These are phyloP conservation scores for Brachypalpus laphriformis DNA, from an alignment of 2,888 invertebrate genomes.

Conservation along the genomic window DNA sequence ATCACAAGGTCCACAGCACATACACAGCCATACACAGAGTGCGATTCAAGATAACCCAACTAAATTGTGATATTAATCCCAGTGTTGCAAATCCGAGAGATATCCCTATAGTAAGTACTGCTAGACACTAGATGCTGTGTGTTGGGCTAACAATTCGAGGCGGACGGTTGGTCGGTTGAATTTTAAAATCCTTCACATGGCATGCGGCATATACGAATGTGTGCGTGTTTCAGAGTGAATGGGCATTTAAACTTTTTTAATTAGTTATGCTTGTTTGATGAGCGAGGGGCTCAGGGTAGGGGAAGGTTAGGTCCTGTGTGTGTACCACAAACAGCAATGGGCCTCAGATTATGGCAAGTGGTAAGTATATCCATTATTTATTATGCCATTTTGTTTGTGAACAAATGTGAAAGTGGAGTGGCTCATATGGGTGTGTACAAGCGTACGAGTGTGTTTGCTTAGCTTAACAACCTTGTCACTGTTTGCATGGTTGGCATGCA, in stretches of 20 bases:
- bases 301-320: background rate
- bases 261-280: constrained; percentile 5
- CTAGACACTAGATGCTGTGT: background rate
- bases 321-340: constrained; percentile 7
- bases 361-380: constrained; percentile 49
- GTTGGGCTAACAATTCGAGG: background rate
- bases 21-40: background rate
- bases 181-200: constrained; percentile 3
- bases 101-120: background rate
- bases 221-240: background rate
- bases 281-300: background rate
- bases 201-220: background rate
- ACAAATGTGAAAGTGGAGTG: constrained; percentile 20
- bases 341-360: constrained; percentile 28
- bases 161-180: background rate
- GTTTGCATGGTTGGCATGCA: constrained; percentile 27
- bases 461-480: constrained; percentile 37
- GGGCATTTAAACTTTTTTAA: constrained; percentile 54
- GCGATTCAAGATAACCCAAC: constrained; percentile 44
- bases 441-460: constrained; percentile 21
- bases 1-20: background rate
- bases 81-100: constrained; percentile 21
- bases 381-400: constrained; percentile 22
- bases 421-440: background rate
- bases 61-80: constrained; percentile 34